A percentile compares a stretch with the other conserved stretches of the same genome.
phyloP scores from a whole-genome alignment of 2,113 vertebrate species.

The Malurus alboscapulatus region DNA sequence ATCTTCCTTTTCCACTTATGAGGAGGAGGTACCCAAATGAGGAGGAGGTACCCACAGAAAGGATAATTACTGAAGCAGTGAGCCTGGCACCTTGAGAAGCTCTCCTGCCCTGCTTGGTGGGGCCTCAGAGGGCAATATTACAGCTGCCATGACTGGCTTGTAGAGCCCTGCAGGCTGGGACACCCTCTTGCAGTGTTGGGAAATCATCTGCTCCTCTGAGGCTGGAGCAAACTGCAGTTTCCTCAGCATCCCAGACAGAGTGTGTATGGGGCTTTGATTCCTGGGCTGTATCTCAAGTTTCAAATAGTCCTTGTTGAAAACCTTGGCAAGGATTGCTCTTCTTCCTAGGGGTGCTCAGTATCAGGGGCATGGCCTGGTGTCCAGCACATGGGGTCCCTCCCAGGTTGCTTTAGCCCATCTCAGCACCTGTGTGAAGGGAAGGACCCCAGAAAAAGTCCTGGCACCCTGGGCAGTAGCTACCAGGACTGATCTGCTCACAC shows the following conservation, averaged over 20 bases:
- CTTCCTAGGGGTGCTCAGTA: not conserved
- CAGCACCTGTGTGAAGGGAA: not conserved
- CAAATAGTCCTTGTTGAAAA: not conserved
- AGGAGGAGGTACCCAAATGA: slow-evolving; percentile 30
- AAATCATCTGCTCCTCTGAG: not conserved
- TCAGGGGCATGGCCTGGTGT: not conserved
- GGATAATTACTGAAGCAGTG: slow-evolving; percentile 55
- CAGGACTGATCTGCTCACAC: accelerated
- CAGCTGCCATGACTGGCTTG: not conserved
- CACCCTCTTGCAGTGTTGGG: not conserved
- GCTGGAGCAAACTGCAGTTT: accelerated
- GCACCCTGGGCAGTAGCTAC: not conserved
- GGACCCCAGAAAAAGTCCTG: not conserved
- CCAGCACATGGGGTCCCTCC: not conserved
- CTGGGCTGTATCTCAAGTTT: not conserved
- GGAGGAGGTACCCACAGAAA: slow-evolving; percentile 49
- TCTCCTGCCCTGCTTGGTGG: not conserved
- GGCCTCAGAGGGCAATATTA: not conserved
- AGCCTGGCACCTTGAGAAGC: slow-evolving; percentile 2
- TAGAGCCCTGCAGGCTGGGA: not conserved
- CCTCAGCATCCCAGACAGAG: not conserved
- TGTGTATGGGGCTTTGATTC: not conserved
- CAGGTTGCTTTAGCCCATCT: not conserved
- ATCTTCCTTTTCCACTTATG: not conserved
- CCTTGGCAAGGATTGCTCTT: not conserved